Base-by-base conservation (phyloP, 2,888 invertebrate genomes). In the Euspilapteryx auroguttella region DNA sequence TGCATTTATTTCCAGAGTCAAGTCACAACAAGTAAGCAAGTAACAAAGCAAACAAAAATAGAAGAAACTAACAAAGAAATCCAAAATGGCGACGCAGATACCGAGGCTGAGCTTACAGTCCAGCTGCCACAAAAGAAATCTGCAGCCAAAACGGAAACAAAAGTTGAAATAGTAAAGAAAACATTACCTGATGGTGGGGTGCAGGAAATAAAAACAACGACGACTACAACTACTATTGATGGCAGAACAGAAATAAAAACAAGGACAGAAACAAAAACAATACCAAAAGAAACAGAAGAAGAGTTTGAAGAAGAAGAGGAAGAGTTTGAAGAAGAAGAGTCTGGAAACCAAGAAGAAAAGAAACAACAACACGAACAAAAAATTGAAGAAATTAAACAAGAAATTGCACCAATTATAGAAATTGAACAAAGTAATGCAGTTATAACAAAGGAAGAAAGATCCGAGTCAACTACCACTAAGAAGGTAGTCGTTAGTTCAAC, bases 1-100 rank as follows among this genome's bases (percentile, higher is more conserved):
- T n/a, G n/a, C n/a, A n/a, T n/a, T n/a, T n/a, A n/a, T n/a, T 68
- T 69, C 49, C 73, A 75, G 75, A 68, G 50, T 43, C 55, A 63
- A 52, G 55, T 59, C 12, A 64, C 54, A 47, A 46, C 61, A 24
- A 47, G 56, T 5, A 59, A 62, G 37, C 50, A 62, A 49, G 50
- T 55, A 10, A 54, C 51, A 34, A 56, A 53, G 36, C 55, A 55
- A 38, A 52, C 47, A 12, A 57, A 53, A 38, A 41, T 45, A 12
- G 56, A 57, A 33, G 53, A 56, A 31, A 38, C 38, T 6, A 42
- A 46, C 32, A 46, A 42, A 30, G 21, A 39, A 6, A 25, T 34
- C 20, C 54, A 57, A 41, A 59, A 58, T 43, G 61, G 58, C 15
- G 49, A 55, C 30, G 55, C 59, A 41, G 71, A 69, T 26, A 37